phyloP scores from a whole-genome alignment of 30 jellyfish, hydroid and myxozoan genomes.

The Aurelia coerulea region DNA sequence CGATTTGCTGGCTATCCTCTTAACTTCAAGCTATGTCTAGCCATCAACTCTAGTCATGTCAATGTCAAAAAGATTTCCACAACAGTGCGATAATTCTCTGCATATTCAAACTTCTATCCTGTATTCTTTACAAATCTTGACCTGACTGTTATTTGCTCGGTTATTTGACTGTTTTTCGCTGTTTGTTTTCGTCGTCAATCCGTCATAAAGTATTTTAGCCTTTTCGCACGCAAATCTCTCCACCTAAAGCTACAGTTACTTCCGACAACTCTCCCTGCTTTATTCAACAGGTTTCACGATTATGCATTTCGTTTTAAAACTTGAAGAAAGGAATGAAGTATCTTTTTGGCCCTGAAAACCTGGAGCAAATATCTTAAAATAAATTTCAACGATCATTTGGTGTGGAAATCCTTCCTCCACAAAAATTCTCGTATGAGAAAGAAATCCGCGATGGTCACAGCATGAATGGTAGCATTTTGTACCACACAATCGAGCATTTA shows the following conservation, averaged over 20 bases:
- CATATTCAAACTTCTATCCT: conserved; percentile 26
- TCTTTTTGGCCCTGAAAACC: too few species aligned
- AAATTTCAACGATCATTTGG: background rate
- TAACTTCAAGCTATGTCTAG: too few species aligned
- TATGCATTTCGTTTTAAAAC: too few species aligned
- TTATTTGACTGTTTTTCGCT: conserved; percentile 53
- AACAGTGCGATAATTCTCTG: conserved; percentile 26
- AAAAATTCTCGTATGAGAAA: too few species aligned
- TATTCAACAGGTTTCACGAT: background rate
- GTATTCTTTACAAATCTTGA: conserved; percentile 4
- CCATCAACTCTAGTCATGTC: too few species aligned
- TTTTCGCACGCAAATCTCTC: background rate
- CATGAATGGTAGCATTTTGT: too few species aligned
- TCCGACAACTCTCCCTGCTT: background rate
- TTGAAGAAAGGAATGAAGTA: too few species aligned
- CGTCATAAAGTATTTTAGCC: background rate
- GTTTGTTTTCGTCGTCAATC: conserved; percentile 9
- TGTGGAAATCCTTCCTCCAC: too few species aligned
- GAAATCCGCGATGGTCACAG: too few species aligned
- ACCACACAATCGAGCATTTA: too few species aligned
- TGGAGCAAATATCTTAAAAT: background rate
- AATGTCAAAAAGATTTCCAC: conserved; percentile 13
- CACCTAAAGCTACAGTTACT: too few species aligned
- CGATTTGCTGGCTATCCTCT: too few species aligned
- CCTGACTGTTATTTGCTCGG: conserved; percentile 54